Evolutionary conservation across 2,797 vertebrate species (phyloP), one percentile per base, ranked within the genome.

Genomic region (Sarcoramphus papa): DNA sequence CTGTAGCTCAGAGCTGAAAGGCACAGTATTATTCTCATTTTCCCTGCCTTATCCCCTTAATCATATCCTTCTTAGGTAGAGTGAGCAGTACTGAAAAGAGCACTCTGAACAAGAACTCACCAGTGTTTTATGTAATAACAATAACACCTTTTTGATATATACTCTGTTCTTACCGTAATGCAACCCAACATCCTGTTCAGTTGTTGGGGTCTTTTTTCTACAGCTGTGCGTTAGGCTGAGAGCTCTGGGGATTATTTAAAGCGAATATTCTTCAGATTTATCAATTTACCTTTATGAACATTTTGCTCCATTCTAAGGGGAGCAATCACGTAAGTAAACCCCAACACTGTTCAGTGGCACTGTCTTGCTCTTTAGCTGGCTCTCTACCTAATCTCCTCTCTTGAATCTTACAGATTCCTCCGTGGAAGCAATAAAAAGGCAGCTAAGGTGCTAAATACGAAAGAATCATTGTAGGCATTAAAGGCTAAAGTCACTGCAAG

Each of bases 401-500:
- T 40, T 85, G 45, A 93, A 88, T 57, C 85, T 86, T 53, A 47
- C 23, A 41, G 88, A 90, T 86, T 84, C 82, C 80, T 86, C 83
- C 48, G 53, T 64, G 43, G 80, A 96, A 94, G 70, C 59, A 76
- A 92, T 85, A 90, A 77, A 94, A 91, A 85, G 23, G 77, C 90
- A 82, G 48, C 77, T 85, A 69, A 95, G 80, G 95, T 95, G 92
- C 86, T 93, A 96, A 96, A 90, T 56, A 68, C 1, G 0, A 59
- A 87, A 93, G 77, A 93, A 90, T 75, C 65, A 57, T 48, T 79
- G 92, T 35, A 89, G 80, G 86, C 81, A 85, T 85, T 92, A 95
- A 92, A 86, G 86, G 90, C 88, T 97, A 90, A 90, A 94, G 59
- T 70, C 88, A 73, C 51, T 91, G 69, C 73, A 93, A 93, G 59